Conservation (phyloP, 1,140 invertebrate genomes). For the Rhynchophorus ferrugineus region DNA sequence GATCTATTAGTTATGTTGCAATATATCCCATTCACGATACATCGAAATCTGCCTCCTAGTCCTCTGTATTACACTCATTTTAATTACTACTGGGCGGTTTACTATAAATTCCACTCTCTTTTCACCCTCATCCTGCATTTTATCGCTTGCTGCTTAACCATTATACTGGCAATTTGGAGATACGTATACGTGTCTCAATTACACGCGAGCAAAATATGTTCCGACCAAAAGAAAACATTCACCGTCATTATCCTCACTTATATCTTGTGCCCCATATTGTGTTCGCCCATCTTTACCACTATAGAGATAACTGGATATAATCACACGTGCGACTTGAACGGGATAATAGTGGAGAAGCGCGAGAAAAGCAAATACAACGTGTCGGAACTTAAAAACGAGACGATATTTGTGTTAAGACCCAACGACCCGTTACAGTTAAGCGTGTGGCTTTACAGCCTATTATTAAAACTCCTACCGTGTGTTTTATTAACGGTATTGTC, state of each 20-base stretch:
- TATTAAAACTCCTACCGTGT: conserved; percentile 81
- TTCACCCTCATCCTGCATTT: conserved; percentile 84
- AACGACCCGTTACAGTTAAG: conserved; percentile 48
- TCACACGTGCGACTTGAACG: conserved; percentile 44
- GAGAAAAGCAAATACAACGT: conserved; percentile 18
- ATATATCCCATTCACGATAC: conserved; percentile 83
- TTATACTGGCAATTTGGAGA: conserved; percentile 86
- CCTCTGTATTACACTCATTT: conserved; percentile 51
- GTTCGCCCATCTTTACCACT: conserved; percentile 75
- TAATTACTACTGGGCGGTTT: conserved; percentile 72
- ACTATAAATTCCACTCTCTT: conserved; percentile 75
- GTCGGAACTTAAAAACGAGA: conserved; percentile 41
- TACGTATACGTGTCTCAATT: conserved; percentile 79
- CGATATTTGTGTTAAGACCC: conserved; percentile 37
- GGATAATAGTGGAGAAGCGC: conserved; percentile 26
- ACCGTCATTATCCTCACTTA: conserved; percentile 72
- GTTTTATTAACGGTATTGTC: conserved; percentile 72
- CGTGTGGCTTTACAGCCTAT: conserved; percentile 79
- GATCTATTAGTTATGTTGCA: conserved; percentile 91
- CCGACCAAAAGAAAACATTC: conserved; percentile 60
- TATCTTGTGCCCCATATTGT: conserved; percentile 73
- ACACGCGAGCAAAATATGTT: conserved; percentile 68
- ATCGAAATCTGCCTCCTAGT: conserved; percentile 60
- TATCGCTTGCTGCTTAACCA: conserved; percentile 86
- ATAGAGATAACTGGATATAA: conserved; percentile 49